phyloP scores from a whole-genome alignment of 1,140 invertebrate genomes.

The Drosophila novamexicana region DNA sequence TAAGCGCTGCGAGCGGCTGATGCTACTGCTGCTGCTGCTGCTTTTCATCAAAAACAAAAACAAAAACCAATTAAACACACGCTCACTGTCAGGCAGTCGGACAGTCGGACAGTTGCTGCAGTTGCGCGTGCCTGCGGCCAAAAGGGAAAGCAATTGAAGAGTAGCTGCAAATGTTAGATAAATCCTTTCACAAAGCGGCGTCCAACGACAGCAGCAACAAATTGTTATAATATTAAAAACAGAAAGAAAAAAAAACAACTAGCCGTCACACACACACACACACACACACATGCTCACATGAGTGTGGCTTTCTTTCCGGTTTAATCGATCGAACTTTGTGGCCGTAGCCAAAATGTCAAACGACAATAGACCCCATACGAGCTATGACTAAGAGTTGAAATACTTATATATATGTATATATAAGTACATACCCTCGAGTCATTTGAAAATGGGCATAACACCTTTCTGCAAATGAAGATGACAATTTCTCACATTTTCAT shows the following conservation, averaged over 20 bases:
- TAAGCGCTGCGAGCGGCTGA: slow-evolving; percentile 22
- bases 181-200: slow-evolving; percentile 32
- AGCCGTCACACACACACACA: not conserved
- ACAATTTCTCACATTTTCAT: no score
- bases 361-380: slow-evolving; percentile 4
- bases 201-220: not conserved
- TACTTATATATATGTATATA: slow-evolving; percentile 4
- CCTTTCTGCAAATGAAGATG: no score
- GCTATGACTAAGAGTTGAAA: slow-evolving; percentile 10
- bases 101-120: slow-evolving; percentile 11
- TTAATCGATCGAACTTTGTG: slow-evolving; percentile 32
- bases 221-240: not conserved
- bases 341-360: slow-evolving; percentile 21
- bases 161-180: slow-evolving; percentile 8
- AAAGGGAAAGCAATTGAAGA: slow-evolving; percentile 39
- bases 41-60: slow-evolving; percentile 7
- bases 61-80: slow-evolving; percentile 48
- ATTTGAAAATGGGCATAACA: no score
- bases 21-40: slow-evolving; percentile 9
- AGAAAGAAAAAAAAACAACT: not conserved
- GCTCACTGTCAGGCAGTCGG: slow-evolving; percentile 24
- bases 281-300: not conserved
- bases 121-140: slow-evolving; percentile 24
- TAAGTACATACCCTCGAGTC: not conserved
- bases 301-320: slow-evolving; percentile 28